Evolutionary conservation across 1,140 invertebrate species (phyloP).

Genomic region (Hormaphis cornu): DNA sequence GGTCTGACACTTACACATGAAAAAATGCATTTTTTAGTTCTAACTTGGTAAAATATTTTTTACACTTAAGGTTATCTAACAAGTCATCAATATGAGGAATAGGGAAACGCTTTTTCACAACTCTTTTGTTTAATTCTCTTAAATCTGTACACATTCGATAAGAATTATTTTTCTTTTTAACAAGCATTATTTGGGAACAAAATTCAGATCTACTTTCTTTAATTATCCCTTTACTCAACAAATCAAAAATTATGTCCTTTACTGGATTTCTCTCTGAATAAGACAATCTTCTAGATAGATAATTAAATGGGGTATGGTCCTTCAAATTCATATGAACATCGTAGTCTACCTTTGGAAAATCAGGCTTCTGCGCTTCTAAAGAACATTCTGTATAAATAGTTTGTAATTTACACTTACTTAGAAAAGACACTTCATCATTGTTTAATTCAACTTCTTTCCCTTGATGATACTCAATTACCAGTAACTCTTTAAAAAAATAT

Average conservation of each 20-base stretch:
- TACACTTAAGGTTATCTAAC: background rate
- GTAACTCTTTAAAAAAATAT: background rate
- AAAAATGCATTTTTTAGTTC: conserved; percentile 11
- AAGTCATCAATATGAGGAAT: background rate
- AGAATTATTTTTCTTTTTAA: background rate
- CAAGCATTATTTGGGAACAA: background rate
- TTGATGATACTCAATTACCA: background rate
- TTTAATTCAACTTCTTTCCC: background rate
- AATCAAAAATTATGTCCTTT: conserved; percentile 5
- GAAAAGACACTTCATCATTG: background rate
- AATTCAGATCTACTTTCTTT: background rate
- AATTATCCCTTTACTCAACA: background rate
- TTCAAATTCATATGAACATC: background rate
- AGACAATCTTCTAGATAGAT: background rate
- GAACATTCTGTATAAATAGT: background rate
- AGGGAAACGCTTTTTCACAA: background rate
- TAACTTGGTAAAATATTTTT: background rate
- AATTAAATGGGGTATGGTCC: background rate
- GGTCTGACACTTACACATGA: background rate
- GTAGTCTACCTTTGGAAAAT: background rate
- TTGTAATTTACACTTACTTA: background rate
- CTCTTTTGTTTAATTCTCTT: background rate
- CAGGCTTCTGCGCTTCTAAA: background rate
- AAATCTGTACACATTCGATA: background rate
- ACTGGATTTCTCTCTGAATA: background rate